Evolutionary conservation across 1,140 invertebrate species (phyloP).

Genomic region (Zaprionus ghesquierei): DNA sequence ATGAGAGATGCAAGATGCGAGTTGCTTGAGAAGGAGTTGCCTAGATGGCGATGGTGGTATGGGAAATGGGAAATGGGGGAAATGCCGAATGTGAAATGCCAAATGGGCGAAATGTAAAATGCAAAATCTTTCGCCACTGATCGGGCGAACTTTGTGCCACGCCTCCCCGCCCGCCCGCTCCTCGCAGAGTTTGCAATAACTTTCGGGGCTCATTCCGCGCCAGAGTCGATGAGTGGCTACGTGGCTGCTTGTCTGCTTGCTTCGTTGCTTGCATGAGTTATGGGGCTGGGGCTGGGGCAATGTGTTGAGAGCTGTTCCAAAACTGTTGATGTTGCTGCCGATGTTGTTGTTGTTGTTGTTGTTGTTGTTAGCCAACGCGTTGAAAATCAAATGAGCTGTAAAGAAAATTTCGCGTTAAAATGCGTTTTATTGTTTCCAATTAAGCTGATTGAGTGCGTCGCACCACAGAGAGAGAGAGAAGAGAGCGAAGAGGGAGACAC

Average conservation of each 20-base stretch:
- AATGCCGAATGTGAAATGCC: conserved; percentile 3
- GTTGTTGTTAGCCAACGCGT: conserved; percentile 12
- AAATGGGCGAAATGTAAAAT: conserved; percentile 13
- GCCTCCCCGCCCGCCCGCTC: background rate
- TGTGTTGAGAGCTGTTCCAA: conserved; percentile 18
- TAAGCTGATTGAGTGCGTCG: conserved; percentile 62
- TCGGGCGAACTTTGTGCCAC: conserved; percentile 23
- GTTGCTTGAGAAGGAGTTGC: too few relatives aligned
- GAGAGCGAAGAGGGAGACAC: background rate
- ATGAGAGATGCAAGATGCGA: background rate
- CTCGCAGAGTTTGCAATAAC: conserved; percentile 23
- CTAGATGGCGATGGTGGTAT: too few relatives aligned
- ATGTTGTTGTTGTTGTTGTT: background rate
- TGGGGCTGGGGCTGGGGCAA: conserved; percentile 28
- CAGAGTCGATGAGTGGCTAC: conserved; percentile 6
- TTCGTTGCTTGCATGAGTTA: conserved; percentile 28
- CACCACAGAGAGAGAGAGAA: background rate
- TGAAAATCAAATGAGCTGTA: conserved; percentile 70
- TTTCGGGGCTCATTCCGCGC: background rate
- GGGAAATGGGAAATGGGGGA: background rate
- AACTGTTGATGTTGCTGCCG: conserved; percentile 17
- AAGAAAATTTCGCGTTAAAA: conserved; percentile 71
- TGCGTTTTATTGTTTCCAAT: conserved; percentile 78
- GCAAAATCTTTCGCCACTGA: conserved; percentile 38
- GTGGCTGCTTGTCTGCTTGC: background rate